Base-by-base conservation (phyloP, 2,113 vertebrate species). In the Oryzias celebensis region DNA sequence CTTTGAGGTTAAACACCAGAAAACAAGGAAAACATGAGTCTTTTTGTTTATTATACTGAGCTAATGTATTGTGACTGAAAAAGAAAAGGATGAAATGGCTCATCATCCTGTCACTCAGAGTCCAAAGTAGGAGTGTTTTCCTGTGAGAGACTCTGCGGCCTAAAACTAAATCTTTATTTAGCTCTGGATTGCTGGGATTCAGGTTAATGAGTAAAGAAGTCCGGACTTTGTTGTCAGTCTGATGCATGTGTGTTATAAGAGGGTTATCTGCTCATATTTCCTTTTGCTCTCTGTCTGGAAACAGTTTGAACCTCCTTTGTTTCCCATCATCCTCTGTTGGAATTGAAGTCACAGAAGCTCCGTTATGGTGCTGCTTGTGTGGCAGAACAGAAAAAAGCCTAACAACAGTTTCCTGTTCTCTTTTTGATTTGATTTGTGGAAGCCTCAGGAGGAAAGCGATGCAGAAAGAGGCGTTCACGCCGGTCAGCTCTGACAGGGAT, bases 181-280 rank as follows among this genome's bases (percentile, higher is more conserved):
- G 65, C 80, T 66, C 63, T 50, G 49, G 52, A 71, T 17, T 22
- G 53, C 56, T 66, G 68, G 68, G 75, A 84, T 81, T 75, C 64
- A 82, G 86, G 84, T 70, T 84, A 79, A 86, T 84, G 77, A 77
- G 73, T 79, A 77, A 75, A 62, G 55, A 67, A 68, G 50, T 48
- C 20, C 22, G 52, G 70, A 53, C 78, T 82, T 69, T 71, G 66
- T 62, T 24, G 65, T 78, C 53, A 75, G 53, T 78, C 60, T 52
- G 20, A 50, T 20, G 20, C 20, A 20, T 20, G 20, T 20, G 20
- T 20, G 20, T 20, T 20, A 20, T 20, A 20, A 20, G 20, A 20
- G 20, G 20, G 20, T 20, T 20, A 28, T 57, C 36, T 36, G 36
- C 8, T 36, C 8, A 12, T 36, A 36, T 36, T 13, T 36, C 10